Base-by-base conservation (phyloP, 2,888 invertebrate genomes). In the Hirtodrosophila trivittata region DNA sequence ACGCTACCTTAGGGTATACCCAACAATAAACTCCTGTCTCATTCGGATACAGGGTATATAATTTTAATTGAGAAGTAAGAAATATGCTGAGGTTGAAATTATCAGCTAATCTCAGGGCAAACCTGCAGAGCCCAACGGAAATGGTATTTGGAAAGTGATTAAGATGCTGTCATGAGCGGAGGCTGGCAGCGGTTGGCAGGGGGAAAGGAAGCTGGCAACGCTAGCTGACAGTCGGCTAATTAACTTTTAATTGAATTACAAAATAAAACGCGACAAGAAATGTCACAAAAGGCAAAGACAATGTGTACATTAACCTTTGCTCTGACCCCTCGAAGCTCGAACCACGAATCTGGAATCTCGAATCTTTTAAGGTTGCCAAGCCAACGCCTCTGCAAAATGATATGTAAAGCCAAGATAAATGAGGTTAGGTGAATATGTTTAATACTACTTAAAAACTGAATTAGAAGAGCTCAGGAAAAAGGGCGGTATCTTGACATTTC, bases 201-300 rank as follows among this genome's bases (percentile, higher is more conserved):
- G 21, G 21, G 45, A 16, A 10, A 14, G 37, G 33, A 32, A 13
- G 38, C 12, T 56, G 63, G 66, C 62, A 54, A 28, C 46, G 43
- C 43, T 63, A 58, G 73, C 18, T 77, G 74, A 62, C 85, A 81
- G 59, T 25, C 46, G 47, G 33, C 65, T 66, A 85, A 85, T 77
- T 77, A 66, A 64, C 42, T 77, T 77, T 75, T 77, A 75, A 77
- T 75, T 74, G 60, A 85, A 85, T 66, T 75, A 41, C 75, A 58
- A 65, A 81, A 62, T 35, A 72, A 49, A 65, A 59, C 47, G 43
- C 38, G 55, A 58, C 39, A 52, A 42, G n/a, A 74, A 75, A 39
- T 37, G 35, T 54, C 28, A 28, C 41, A 56, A 57, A 21, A 39
- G 32, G 10, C 52, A 14, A 35, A 59, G 41, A 39, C 55, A 47